Evolutionary conservation across 2,888 invertebrate genomes (phyloP).

Genomic region (Drosophila meridiana): DNA sequence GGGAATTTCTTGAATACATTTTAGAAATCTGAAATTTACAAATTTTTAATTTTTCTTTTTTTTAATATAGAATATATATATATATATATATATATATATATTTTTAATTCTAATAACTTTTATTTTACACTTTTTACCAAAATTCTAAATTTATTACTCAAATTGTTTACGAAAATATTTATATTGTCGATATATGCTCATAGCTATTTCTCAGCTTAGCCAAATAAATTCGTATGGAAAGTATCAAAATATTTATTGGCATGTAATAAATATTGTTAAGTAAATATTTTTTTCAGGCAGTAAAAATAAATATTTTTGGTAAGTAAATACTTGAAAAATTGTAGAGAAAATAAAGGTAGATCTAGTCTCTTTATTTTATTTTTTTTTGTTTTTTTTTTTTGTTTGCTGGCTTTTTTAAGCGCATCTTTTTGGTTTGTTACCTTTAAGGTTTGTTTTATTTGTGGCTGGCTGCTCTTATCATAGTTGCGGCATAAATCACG

Average conservation of each 20-base stretch:
- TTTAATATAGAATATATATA: no score
- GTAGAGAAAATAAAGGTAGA: neutral
- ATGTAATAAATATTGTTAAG: neutral
- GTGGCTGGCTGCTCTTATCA: slow-evolving; percentile 69
- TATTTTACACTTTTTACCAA: neutral
- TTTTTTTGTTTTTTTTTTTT: slow-evolving; percentile 2
- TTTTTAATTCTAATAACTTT: no score
- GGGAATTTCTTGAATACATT: no score
- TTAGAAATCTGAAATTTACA: no score
- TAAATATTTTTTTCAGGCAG: neutral
- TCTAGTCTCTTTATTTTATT: no score
- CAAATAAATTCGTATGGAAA: neutral
- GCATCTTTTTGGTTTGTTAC: slow-evolving; percentile 4
- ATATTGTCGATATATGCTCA: neutral
- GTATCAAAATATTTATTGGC: neutral
- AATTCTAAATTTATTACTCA: neutral
- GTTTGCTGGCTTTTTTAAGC: no score
- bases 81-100: no score
- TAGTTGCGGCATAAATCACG: slow-evolving; percentile 72
- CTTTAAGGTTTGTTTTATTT: slow-evolving; percentile 12
- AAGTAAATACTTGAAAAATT: no score
- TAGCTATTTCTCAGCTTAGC: neutral
- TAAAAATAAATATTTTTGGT: neutral
- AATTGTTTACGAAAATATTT: neutral
- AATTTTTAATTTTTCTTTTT: no score